Evolutionary conservation across 1,140 invertebrate species (phyloP), one percentile per base, ranked within the genome.

Genomic region (Drosophila pandora): DNA sequence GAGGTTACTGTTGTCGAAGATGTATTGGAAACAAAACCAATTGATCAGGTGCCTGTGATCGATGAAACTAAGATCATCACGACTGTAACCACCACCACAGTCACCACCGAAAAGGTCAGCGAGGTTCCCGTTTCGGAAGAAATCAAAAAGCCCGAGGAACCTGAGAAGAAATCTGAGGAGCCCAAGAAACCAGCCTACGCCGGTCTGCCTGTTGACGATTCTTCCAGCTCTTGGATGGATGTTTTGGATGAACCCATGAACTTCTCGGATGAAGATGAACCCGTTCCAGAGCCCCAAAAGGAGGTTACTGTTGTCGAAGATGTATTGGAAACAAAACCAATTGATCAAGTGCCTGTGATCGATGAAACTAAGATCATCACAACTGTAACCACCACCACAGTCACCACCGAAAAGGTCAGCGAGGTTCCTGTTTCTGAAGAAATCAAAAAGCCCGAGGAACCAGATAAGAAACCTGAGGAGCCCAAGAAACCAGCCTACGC

Each of bases 141-240:
- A 37, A 10, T n/a, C 34, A n/a, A 37, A n/a, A 37, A 37, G 12
- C 34, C 34, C 7, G 39, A 6, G 5, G 39, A 41, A 13, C 39
- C 39, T 5, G 39, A 41, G 4, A 41, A 34, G 9, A 54, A 48
- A 63, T 6, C 32, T 30, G 65, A 74, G 13, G 54, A 79, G 49
- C 68, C 59, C 4, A 80, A 77, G 49, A 79, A 79, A 73, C 54
- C 69, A 10, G 85, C 72, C 28, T 92, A 92, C 71, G 92, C 91
- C 48, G 92, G 91, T 21, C 80, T 93, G 47, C 92, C 92, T 32
- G 91, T 93, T 43, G 92, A 94, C 68, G 85, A 92, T 62, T 90
- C 92, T 10, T 45, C 91, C 22, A 92, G 92, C 65, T 78, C 91
- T 10, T 94, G 93, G 92, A 92, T 94, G 90, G 90, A 92, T 83